phyloP scores from a whole-genome alignment of 1,140 invertebrate genomes.

The Drosophila ogumai region DNA sequence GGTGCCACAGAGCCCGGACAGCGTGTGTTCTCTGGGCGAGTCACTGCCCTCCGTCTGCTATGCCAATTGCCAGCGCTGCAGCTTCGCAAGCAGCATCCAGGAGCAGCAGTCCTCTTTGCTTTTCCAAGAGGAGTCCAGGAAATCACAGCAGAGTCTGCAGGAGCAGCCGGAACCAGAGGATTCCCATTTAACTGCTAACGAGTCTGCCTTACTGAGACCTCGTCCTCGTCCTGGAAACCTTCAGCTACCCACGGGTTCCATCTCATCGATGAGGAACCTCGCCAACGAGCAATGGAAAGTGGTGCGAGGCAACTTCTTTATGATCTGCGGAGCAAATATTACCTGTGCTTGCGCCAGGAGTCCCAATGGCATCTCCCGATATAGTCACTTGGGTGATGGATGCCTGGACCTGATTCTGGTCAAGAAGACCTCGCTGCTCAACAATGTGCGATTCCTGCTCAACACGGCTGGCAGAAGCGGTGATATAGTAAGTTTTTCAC shows the following conservation, averaged over 20 bases:
- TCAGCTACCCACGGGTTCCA: conserved; percentile 26
- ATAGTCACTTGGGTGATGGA: conserved; percentile 93
- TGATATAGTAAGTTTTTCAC: conserved; percentile 86
- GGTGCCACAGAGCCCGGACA: conserved; percentile 56
- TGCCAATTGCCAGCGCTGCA: conserved; percentile 77
- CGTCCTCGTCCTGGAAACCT: conserved; percentile 54
- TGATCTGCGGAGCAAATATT: conserved; percentile 92
- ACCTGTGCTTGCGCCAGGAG: conserved; percentile 91
- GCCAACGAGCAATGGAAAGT: conserved; percentile 86
- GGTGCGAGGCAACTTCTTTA: conserved; percentile 91
- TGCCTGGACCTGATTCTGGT: conserved; percentile 92
- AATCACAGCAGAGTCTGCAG: conserved; percentile 52
- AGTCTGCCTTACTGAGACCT: conserved; percentile 45
- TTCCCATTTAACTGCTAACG: conserved; percentile 34
- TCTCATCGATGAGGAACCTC: conserved; percentile 37
- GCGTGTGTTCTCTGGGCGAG: conserved; percentile 44
- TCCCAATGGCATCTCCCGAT: conserved; percentile 91
- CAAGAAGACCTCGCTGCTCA: conserved; percentile 89
- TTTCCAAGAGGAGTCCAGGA: conserved; percentile 64
- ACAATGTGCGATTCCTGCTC: conserved; percentile 90
- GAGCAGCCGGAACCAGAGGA: conserved; percentile 9
- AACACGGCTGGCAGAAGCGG: conserved; percentile 87
- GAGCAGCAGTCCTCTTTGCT: conserved; percentile 85
- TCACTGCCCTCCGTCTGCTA: conserved; percentile 65
- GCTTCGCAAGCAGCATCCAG: conserved; percentile 58